Base-by-base conservation (phyloP, 2,888 invertebrate species). In the Encarsia formosa region DNA sequence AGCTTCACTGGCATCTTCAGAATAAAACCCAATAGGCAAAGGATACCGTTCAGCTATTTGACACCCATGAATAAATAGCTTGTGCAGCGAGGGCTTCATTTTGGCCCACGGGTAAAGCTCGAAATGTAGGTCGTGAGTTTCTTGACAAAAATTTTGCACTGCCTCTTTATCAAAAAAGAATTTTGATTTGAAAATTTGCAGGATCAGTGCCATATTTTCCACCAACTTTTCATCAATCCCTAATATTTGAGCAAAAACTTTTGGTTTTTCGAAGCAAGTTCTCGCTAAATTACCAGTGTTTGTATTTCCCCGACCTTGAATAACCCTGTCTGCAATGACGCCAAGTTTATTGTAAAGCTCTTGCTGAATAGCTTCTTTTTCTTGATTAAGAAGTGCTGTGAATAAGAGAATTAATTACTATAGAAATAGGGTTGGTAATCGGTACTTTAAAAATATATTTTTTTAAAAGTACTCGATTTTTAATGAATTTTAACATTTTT, bases 251-350 rank as follows among this genome's bases (percentile, higher is more conserved):
- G 48, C 26, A 40, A 48, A 32, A 24, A 13, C 8, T 13, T 15
- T 15, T 15, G 41, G 41, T 3, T 48, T 31, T 13, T 48, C 22
- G 19, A 48, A 48, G 22, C 40, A 48, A 16, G 23, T 19, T 23
- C 40, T 15, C 3, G 48, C 48, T 5, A 40, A 6, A 32, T 48
- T 48, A 4, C 48, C 48, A 5, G 48, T 40, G 35, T 40, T 48
- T 13, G 40, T 48, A 15, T 26, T 41, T 39, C 34, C 48, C n/a
- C 32, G 31, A 13, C 48, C 48, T 32, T 48, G 40, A 13, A 32
- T 16, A 32, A 41, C 29, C 19, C 29, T 16, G 29, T 41, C 41
- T 8, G 29, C 41, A 3, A 26, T 5, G 9, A 41, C 19, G 4
- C 48, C 34, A 34, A 48, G 22, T 31, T 32, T 16, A 13, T 48